Evolutionary conservation across 2,888 invertebrate species (phyloP), one percentile per base, ranked within the genome.

Genomic region (Sarcophaga caerulescens): DNA sequence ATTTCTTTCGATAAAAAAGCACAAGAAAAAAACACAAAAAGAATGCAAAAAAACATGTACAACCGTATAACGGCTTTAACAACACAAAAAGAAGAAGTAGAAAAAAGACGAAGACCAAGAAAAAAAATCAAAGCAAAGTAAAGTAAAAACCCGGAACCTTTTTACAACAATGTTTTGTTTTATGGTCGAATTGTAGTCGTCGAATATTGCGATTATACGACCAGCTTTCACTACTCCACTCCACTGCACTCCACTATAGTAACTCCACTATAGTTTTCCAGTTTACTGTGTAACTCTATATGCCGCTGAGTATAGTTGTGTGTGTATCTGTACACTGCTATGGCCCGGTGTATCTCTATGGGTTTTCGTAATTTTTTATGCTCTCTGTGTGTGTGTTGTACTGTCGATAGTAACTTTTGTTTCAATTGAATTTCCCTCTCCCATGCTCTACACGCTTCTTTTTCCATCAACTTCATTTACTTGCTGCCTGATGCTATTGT

Each of bases 1-100:
- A 87, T 88, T 88, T 88, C 88, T 87, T 85, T 81, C 86, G 80
- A 85, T 87, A 81, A 86, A 86, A 81, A 78, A 81, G 52, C 35
- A 57, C n/a, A 59, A 79, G 63, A 52, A 17, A 75, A 74, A 69
- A 70, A 35, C 52, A 57, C 10, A 21, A 57, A 69, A 62, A 52
- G 35, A 35, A 35, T 35, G 6, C 35, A 35, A 35, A 35, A 35
- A 35, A 35, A 35, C 35, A 35, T 8, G 35, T 35, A 35, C 35
- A 35, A 35, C 8, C 35, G 35, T 35, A 35, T 10, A 35, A 35
- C 35, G 10, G 25, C 25, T 35, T 6, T 35, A 23, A 17, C 23
- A 45, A 62, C 59, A 52, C 62, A 35, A 82, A 62, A 69, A 44
- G 47, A 47, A 62, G 71, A 73, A 77, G n/a, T n/a, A n/a, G 4